These are phyloP conservation scores for Chrysaora quinquecirrha DNA, from an alignment of 30 jellyfish, hydroid and myxozoan species.

Conservation along the genomic window DNA sequence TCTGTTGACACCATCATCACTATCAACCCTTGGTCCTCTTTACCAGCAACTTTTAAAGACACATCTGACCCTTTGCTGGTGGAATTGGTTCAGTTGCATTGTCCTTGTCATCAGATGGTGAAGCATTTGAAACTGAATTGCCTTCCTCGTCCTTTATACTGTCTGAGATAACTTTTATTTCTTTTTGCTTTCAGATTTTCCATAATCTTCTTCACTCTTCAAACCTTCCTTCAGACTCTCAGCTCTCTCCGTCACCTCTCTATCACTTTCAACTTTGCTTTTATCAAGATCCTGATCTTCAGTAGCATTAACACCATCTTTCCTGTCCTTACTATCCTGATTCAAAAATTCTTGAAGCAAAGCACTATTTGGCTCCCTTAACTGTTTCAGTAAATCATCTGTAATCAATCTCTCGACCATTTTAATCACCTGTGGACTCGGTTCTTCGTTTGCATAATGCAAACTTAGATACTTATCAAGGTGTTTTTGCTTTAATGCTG, in stretches of 20 bases:
- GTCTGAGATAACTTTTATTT: too few relatives aligned
- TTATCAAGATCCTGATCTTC: neutral
- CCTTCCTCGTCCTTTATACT: too few relatives aligned
- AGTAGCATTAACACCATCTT: neutral
- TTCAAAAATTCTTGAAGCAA: constrained; percentile 25
- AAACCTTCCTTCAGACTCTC: too few relatives aligned
- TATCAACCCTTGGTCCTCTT: neutral
- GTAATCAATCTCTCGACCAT: constrained; percentile 48
- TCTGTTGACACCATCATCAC: neutral
- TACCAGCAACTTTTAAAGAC: neutral
- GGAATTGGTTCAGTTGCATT: neutral
- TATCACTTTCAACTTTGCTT: neutral
- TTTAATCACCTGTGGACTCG: constrained; percentile 13
- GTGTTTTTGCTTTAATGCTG: constrained; percentile 24
- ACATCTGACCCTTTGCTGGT: neutral
- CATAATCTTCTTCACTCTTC: too few relatives aligned
- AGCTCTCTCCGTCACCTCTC: neutral
- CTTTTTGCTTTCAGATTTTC: too few relatives aligned
- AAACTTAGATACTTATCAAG: constrained; percentile 19
- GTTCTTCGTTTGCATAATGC: constrained; percentile 38
- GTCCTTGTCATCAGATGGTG: neutral
- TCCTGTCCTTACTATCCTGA: neutral
- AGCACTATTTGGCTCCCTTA: constrained; percentile 16
- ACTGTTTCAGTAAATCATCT: constrained; percentile 34
- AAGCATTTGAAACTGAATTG: too few relatives aligned